A percentile compares a stretch with the other conserved stretches of the same genome.
Conservation (phyloP, 1,140 invertebrate species). For the Drosophila rufa region DNA sequence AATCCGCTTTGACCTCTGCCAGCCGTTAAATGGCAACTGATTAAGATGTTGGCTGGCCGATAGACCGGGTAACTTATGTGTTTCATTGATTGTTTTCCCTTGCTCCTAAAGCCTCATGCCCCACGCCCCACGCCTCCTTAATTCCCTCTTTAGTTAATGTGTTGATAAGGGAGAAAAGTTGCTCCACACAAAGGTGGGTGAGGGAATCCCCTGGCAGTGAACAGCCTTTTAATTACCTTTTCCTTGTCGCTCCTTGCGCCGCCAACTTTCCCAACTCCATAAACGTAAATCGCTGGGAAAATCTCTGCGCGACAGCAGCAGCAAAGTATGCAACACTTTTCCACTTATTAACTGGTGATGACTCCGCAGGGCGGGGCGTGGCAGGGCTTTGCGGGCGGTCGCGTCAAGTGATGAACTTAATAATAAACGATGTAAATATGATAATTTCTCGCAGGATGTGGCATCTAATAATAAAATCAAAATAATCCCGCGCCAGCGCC, state of each 20-base stretch:
- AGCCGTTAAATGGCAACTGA: constrained; percentile 69
- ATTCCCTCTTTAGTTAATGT: constrained; percentile 8
- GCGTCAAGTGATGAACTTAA: constrained; percentile 84
- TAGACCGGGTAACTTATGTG: constrained; percentile 74
- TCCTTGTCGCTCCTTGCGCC: constrained; percentile 2
- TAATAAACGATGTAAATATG: constrained; percentile 86
- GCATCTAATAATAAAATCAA: constrained; percentile 85
- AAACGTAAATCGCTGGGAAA: constrained; percentile 67
- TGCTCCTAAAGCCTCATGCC: not conserved
- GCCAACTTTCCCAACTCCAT: constrained; percentile 47
- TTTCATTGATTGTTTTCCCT: constrained; percentile 70
- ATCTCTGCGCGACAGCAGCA: constrained; percentile 39
- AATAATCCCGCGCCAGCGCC: constrained; percentile 73
- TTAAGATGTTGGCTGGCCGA: constrained; percentile 65
- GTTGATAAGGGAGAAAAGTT: constrained; percentile 33
- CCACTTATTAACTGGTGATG: constrained; percentile 56
- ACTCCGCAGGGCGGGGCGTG: not conserved
- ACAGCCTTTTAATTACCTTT: constrained; percentile 55
- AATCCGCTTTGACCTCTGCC: constrained; percentile 60
- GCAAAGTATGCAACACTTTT: constrained; percentile 76
- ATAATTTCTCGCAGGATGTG: constrained; percentile 85
- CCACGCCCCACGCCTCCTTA: too few relatives aligned
- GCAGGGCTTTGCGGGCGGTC: constrained; percentile 26
- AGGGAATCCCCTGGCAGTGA: not conserved
- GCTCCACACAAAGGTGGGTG: constrained; percentile 8